Evolutionary conservation across 2,888 invertebrate species (phyloP), one percentile per base, ranked within the genome.

Genomic region (Monopis laevigella): DNA sequence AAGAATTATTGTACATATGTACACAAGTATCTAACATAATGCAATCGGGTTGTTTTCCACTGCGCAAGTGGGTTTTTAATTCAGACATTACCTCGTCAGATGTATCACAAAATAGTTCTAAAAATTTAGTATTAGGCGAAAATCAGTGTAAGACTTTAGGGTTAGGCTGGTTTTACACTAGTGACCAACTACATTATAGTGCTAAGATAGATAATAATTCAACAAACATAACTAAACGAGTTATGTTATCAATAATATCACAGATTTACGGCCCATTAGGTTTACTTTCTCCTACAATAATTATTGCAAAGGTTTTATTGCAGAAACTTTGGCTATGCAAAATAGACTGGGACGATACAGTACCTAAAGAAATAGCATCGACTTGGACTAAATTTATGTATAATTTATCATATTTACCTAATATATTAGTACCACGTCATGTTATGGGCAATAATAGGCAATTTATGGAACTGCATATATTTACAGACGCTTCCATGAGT

Each of bases 231-330:
- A 51, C 52, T 8, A 54, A 53, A 44, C 51, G 52, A 11, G 35
- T 12, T 1, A 48, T 53, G 3, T 36, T 54, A 11, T 51, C 52
- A 6, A 39, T 32, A 12, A 43, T 48, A 14, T 44, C 55, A 4
- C 47, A 50, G 39, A 44, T 55, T 1, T 54, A 45, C 34, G 51
- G 54, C 24, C 52, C 54, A 1, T 30, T 52, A 11, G 51, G 49
- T 2, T 43, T 50, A 7, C 27, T 56, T 28, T 26, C 45, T 10
- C 51, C 52, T 2, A 35, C 39, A 7, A 45, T 47, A 1, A 46
- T 51, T 12, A 17, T 46, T 5, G 46, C 43, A n/a, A 56, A 55
- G 44, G 45, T 53, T 6, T 12, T 52, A n/a, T 46, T 55, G 6
- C 52, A 54, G 36, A 47, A 50, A 34, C 38, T 53, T 10, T 54